Evolutionary conservation across 1,140 invertebrate genomes (phyloP).

Genomic region (Holotrichia oblita): DNA sequence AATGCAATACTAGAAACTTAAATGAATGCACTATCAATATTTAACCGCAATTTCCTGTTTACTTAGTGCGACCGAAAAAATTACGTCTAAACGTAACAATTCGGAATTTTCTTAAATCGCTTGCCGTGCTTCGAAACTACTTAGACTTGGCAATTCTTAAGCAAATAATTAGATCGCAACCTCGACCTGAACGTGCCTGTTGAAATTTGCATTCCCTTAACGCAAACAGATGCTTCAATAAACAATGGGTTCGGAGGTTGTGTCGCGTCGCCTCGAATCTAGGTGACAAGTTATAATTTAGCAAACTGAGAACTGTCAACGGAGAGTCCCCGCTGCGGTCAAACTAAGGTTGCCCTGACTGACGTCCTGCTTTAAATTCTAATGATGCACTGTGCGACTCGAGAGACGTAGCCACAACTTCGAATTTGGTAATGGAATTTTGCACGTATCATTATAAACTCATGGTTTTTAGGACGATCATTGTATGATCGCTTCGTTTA

Average conservation of each 20-base stretch:
- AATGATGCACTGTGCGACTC: constrained; percentile 29
- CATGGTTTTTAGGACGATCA: too few relatives aligned
- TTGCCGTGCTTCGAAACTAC: too few relatives aligned
- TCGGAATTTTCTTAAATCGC: too few relatives aligned
- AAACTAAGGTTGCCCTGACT: constrained; percentile 20
- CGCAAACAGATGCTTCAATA: constrained; percentile 28
- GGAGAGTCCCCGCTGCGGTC: not conserved
- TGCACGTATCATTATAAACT: too few relatives aligned
- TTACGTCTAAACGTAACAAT: too few relatives aligned
- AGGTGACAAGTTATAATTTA: constrained; percentile 35
- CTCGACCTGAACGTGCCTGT: not conserved
- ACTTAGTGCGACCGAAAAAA: too few relatives aligned
- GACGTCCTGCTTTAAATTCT: constrained; percentile 26
- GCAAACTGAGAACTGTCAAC: constrained; percentile 20
- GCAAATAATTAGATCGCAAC: not conserved
- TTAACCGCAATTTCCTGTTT: too few relatives aligned
- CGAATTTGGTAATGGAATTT: not conserved
- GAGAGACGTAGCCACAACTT: not conserved
- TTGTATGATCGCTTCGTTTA: too few relatives aligned
- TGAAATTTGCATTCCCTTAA: constrained; percentile 19
- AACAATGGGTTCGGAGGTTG: constrained; percentile 16
- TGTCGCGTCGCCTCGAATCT: not conserved
- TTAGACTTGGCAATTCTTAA: too few relatives aligned
- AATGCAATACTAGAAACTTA: too few relatives aligned
- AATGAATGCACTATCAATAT: too few relatives aligned